These are phyloP conservation scores for Eupithecia abbreviata DNA, from an alignment of 2,888 invertebrate species.

Conservation along the genomic window DNA sequence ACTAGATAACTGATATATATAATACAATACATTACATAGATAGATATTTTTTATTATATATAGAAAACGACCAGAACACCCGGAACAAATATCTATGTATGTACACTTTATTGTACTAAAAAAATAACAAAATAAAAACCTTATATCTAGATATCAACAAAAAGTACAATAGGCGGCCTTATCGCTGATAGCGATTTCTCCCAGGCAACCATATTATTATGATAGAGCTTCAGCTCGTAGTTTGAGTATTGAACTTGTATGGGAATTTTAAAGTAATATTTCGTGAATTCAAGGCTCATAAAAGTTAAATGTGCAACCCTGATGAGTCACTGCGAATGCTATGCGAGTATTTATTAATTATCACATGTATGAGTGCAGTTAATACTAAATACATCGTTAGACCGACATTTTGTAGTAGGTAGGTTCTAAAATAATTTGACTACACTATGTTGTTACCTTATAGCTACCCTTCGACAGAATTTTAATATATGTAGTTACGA, in stretches of 20 bases:
- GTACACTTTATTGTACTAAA: too few species aligned
- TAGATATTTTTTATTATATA: too few species aligned
- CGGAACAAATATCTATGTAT: too few species aligned
- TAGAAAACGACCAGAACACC: too few species aligned
- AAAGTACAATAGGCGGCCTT: too few species aligned
- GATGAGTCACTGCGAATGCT: slow-evolving; percentile 58
- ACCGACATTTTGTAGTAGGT: slow-evolving; percentile 20
- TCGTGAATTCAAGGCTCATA: background rate
- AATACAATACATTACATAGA: too few species aligned
- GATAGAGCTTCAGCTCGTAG: background rate
- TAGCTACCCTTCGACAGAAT: slow-evolving; percentile 7
- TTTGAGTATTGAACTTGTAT: background rate
- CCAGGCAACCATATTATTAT: too few species aligned
- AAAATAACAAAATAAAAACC: too few species aligned
- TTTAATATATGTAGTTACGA: slow-evolving; percentile 16
- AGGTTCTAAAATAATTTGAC: slow-evolving; percentile 16
- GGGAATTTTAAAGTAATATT: background rate
- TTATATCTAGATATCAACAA: too few species aligned
- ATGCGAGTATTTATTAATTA: slow-evolving; percentile 65
- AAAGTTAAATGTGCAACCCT: slow-evolving; percentile 44
- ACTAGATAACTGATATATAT: too few species aligned
- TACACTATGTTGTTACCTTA: slow-evolving; percentile 12
- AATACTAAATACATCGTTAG: slow-evolving; percentile 53
- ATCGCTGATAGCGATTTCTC: too few species aligned
- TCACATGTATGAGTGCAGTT: slow-evolving; percentile 79